phyloP scores from a whole-genome alignment of 1,140 invertebrate species.

The Drosophila athabasca region DNA sequence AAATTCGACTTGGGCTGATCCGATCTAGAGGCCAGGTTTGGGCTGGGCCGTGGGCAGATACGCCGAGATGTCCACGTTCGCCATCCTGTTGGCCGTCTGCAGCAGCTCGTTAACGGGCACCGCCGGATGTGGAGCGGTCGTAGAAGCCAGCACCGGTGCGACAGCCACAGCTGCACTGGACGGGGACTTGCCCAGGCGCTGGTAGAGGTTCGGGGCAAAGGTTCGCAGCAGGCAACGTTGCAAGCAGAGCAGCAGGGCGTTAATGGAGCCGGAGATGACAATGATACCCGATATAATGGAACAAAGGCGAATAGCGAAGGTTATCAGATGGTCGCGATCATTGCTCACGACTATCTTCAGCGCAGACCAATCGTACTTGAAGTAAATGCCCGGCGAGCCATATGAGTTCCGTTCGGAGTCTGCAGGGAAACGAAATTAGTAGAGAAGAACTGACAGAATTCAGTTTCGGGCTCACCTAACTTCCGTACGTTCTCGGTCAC shows the following conservation, averaged over 20 bases:
- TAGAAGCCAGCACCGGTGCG: neutral
- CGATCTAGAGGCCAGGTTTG: slow-evolving; percentile 41
- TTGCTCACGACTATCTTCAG: slow-evolving; percentile 93
- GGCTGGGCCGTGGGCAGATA: slow-evolving; percentile 57
- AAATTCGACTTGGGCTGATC: slow-evolving; percentile 34
- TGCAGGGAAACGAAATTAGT: slow-evolving; percentile 17
- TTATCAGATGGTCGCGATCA: slow-evolving; percentile 90
- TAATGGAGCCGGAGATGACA: slow-evolving; percentile 88
- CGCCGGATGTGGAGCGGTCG: slow-evolving; percentile 3
- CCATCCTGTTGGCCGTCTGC: slow-evolving; percentile 70
- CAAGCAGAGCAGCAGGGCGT: slow-evolving; percentile 37
- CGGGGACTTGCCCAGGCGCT: slow-evolving; percentile 18
- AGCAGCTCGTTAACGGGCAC: slow-evolving; percentile 59
- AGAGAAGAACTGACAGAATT: neutral
- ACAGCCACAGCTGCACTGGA: neutral
- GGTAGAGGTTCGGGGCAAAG: slow-evolving; percentile 61
- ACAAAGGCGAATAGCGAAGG: slow-evolving; percentile 94
- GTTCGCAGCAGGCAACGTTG: slow-evolving; percentile 49
- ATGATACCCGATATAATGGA: slow-evolving; percentile 96
- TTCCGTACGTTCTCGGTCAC: slow-evolving; percentile 93
- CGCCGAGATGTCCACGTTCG: slow-evolving; percentile 69
- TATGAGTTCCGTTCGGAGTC: slow-evolving; percentile 91
- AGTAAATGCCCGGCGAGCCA: slow-evolving; percentile 96
- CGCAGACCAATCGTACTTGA: slow-evolving; percentile 96
- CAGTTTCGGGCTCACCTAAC: slow-evolving; percentile 85